Conservation (phyloP, 2,888 invertebrate genomes). For the Galeruca laticollis region DNA sequence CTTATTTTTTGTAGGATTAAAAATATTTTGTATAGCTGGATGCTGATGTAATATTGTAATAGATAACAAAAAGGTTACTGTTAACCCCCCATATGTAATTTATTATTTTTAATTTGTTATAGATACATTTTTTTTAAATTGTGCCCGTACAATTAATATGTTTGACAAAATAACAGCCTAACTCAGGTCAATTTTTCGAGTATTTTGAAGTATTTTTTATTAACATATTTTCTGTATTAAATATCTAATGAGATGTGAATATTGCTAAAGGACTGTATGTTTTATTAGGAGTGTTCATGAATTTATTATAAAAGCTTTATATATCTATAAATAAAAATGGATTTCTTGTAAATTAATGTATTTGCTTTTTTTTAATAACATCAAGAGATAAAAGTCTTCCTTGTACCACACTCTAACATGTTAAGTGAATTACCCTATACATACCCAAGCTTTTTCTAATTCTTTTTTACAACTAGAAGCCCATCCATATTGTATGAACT, state of each 20-base stretch:
- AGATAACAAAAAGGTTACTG: not conserved
- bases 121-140: not conserved
- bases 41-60: not conserved
- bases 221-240: constrained; percentile 35
- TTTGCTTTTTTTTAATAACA: too few relatives aligned
- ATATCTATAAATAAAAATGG: constrained; percentile 42
- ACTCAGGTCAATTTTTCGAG: constrained; percentile 33
- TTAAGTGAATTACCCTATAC: too few relatives aligned
- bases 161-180: constrained; percentile 11
- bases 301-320: constrained; percentile 44
- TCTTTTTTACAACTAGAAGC: too few relatives aligned
- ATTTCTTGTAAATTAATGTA: constrained; percentile 36
- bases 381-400: too few relatives aligned
- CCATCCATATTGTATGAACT: too few relatives aligned
- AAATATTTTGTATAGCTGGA: too few relatives aligned
- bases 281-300: constrained; percentile 43
- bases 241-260: constrained; percentile 38
- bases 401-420: too few relatives aligned
- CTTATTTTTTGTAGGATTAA: too few relatives aligned
- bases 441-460: too few relatives aligned
- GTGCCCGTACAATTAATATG: constrained; percentile 1
- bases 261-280: constrained; percentile 41
- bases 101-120: constrained; percentile 3
- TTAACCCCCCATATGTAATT: constrained; percentile 3
- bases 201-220: constrained; percentile 30